Evolutionary conservation across 2,797 vertebrate species (phyloP), one percentile per base, ranked within the genome.

Genomic region (Myotis daubentonii): DNA sequence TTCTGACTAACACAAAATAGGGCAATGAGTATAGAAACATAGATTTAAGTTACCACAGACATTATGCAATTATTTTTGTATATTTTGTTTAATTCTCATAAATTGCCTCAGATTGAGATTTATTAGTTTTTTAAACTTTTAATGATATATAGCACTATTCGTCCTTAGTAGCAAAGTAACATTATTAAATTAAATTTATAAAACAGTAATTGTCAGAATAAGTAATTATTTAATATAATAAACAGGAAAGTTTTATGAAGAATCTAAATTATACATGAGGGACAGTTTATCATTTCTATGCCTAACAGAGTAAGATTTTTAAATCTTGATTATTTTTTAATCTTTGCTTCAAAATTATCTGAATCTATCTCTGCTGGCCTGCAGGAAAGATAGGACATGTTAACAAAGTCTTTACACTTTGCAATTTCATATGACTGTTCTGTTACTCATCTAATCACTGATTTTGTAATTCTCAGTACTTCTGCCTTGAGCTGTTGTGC

Each of bases 241-340:
- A 85, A 33, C 60, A 93, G 49, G 47, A 92, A 38, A 51, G 70
- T 94, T 95, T 96, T 91, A 96, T 91, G 44, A 94, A 75, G 23
- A 83, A 83, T 41, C 23, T 94, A 75, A 94, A 87, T 95, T 94
- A 92, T 57, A n/a, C 25, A 53, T 49, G 36, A 92, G 60, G 71
- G 11, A 84, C 6, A 80, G 83, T 83, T 94, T 71, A 87, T 87
- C 93, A 33, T 72, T 78, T 23, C 15, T 83, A 33, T 25, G 57
- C 5, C 55, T 79, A 83, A 90, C 15, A 79, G 30, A 74, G 49
- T 83, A 81, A 78, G 22, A 66, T 20, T 68, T 33, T 95, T 88
- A 74, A 55, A 89, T 88, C n/a, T 94, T 91, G 44, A 85, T 95
- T 89, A 82, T 2, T 44, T 94, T 95, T 78, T 78, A 87, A 95